A percentile compares a stretch with the other conserved stretches of the same genome.
Conservation (phyloP, 2,797 vertebrate genomes). For the Crenuchus spilurus region DNA sequence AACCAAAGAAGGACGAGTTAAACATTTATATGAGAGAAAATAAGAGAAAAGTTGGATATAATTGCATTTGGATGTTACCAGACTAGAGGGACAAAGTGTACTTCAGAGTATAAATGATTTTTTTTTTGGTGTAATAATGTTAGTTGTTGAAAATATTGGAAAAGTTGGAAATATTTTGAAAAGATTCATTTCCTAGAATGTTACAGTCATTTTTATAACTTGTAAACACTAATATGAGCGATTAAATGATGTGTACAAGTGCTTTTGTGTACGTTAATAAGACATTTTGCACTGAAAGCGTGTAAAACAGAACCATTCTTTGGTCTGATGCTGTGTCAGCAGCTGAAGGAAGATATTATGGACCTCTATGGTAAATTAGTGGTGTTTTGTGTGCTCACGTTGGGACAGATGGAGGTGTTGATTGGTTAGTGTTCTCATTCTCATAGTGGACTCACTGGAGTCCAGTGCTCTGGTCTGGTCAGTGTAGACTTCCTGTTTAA, state of each 20-base stretch:
- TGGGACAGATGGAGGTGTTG: conserved; percentile 19
- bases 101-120: background rate
- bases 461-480: too few species aligned
- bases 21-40: background rate
- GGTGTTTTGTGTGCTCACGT: conserved; percentile 4
- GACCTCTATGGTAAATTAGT: background rate
- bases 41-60: background rate
- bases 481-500: too few species aligned
- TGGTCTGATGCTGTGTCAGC: background rate
- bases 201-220: background rate
- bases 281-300: conserved; percentile 2
- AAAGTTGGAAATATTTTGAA: background rate
- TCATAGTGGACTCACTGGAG: too few species aligned
- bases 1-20: background rate
- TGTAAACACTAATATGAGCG: background rate
- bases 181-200: background rate
- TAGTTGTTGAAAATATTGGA: background rate
- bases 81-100: background rate
- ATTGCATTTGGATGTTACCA: conserved; percentile 25
- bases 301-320: background rate
- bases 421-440: conserved; percentile 4
- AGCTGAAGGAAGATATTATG: background rate
- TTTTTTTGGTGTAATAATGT: conserved; percentile 2
- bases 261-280: background rate
- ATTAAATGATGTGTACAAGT: background rate